Evolutionary conservation across 2,113 vertebrate genomes (phyloP).

Genomic region (Rhea pennata): DNA sequence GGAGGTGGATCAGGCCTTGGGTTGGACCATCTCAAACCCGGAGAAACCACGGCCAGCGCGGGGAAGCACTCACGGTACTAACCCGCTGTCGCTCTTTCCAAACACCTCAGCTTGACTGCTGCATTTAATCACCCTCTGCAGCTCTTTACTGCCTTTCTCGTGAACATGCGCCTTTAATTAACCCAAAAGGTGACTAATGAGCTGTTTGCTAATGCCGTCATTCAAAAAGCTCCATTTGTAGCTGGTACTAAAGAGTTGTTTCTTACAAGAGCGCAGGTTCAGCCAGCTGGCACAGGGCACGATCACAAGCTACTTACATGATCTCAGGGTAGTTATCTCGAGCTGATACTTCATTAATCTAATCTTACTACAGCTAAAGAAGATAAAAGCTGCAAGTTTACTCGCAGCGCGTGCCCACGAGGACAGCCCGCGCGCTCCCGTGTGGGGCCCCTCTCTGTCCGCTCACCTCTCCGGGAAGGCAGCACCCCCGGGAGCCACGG

Average conservation of each 20-base stretch:
- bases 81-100: not conserved
- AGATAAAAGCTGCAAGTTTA: conserved; percentile 31
- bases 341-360: conserved; percentile 64
- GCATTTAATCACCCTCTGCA: conserved; percentile 8
- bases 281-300: not conserved
- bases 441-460: not conserved
- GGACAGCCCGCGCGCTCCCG: conserved; percentile 30
- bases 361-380: conserved; percentile 9
- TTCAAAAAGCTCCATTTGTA: conserved; percentile 13
- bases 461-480: not conserved
- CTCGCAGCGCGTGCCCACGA: conserved; percentile 7
- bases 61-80: not conserved
- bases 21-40: not conserved
- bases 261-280: not conserved
- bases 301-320: conserved; percentile 28
- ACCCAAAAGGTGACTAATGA: conserved; percentile 43
- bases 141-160: conserved; percentile 9
- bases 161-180: conserved; percentile 18
- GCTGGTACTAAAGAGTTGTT: not conserved
- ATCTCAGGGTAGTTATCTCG: not conserved
- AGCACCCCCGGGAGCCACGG: too few relatives aligned
- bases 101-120: not conserved
- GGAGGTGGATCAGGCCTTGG: not conserved
- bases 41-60: not conserved
- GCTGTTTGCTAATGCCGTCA: conserved; percentile 38